Base-by-base conservation (phyloP, 2,888 invertebrate species). In the Miltochrista miniata region DNA sequence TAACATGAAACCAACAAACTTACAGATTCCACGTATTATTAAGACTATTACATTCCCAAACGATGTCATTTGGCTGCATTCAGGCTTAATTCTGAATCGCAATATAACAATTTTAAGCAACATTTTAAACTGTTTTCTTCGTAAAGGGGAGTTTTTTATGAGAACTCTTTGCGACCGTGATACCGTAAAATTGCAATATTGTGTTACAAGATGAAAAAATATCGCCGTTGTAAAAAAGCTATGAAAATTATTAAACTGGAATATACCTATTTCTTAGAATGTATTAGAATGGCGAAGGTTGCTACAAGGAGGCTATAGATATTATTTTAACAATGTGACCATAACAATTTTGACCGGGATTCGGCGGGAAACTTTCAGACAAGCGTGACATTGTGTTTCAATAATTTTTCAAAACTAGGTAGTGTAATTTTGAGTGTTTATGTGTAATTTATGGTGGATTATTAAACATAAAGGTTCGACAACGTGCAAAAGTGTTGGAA, bases 1-100 rank as follows among this genome's bases (percentile, higher is more conserved):
- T 64, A 53, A 46, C 44, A 49, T 44, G 52, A 40, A 53, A 56
- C 56, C 53, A 36, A 56, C 45, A 15, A 64, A 61, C 41, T 48
- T 55, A 56, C 50, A 13, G 56, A 61, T 39, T 51, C 51, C 34
- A 7, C 39, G 5, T 35, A 50, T 51, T 43, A 61, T 54, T 48
- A 31, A 45, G 44, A 29, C 42, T 50, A 42, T 53, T 56, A 51
- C 42, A 52, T 45, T 46, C 43, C 42, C 31, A 11, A 18, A 18
- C 11, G n/a, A 42, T n/a, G 42, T 8, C 33, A 42, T 18, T 18
- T 42, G 8, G 18, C n/a, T 42, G 9, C 12, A 14, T 9, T 31
- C 14, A 14, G 11, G 31, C 18, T 42, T 31, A 8, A 33, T 42
- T n/a, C 33, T 14, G 15, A 42, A 42, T n/a, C 33, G 15, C n/a